phyloP scores from a whole-genome alignment of 2,797 vertebrate genomes.

The Hafferia zeledoni region DNA sequence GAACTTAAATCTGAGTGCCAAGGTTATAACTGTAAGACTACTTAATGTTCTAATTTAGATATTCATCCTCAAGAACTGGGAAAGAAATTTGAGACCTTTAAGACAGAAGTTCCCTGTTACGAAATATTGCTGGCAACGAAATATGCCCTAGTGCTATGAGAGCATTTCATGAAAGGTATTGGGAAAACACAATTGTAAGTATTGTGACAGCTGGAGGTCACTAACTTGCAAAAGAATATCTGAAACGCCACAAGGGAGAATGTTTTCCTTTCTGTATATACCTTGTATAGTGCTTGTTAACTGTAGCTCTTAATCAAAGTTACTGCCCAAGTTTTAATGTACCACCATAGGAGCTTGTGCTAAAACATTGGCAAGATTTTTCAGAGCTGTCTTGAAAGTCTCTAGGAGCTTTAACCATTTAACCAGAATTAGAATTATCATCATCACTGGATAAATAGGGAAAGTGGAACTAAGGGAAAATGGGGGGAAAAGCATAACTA shows the following conservation, averaged over 20 bases:
- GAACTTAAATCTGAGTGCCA: not conserved
- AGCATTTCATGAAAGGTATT: not conserved
- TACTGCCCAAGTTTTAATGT: not conserved
- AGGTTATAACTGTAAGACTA: not conserved
- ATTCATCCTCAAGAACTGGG: not conserved
- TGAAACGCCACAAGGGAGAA: not conserved
- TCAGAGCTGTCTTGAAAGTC: not conserved
- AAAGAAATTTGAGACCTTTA: conserved; percentile 1
- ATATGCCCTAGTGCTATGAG: not conserved
- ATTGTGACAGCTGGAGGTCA: conserved; percentile 12
- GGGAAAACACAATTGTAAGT: not conserved
- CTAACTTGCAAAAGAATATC: not conserved
- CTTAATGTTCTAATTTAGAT: conserved; percentile 7
- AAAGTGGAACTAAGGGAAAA: not conserved
- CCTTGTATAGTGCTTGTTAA: not conserved
- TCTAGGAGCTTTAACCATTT: not conserved
- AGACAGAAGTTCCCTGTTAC: not conserved
- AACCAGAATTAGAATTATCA: not conserved
- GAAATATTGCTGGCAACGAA: not conserved
- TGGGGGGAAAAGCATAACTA: not conserved
- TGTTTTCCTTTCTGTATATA: not conserved
- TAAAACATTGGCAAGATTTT: not conserved
- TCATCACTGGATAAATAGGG: not conserved
- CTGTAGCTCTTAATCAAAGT: not conserved
- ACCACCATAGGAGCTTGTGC: not conserved